Evolutionary conservation across 1,140 invertebrate genomes (phyloP), one percentile per base, ranked within the genome.

Genomic region (Ephestia elutella): DNA sequence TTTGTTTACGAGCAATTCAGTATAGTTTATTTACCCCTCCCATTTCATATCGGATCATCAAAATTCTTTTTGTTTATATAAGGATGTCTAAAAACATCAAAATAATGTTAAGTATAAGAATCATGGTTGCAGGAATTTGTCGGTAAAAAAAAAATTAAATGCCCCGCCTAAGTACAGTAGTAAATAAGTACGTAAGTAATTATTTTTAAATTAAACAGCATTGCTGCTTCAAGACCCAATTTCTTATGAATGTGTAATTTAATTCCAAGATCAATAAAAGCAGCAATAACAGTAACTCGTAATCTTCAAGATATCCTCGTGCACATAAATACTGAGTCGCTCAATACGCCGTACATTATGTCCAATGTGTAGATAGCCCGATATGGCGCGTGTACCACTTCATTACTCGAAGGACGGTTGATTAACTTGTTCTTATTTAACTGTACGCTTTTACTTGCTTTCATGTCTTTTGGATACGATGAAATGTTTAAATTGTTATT

Each of bases 261-360:
- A 44, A 15, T 44, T 17, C 38, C 1, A 44, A 44, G 38, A 44
- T 44, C 38, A 44, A 17, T 44, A 44, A 44, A 10, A 44, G n/a
- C n/a, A 44, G n/a, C 38, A 44, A 44, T 44, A 44, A 44, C 38
- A 44, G 38, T 44, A 44, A 44, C 13, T 44, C 38, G 38, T 44
- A 44, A 44, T 44, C 38, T 44, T 15, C 38, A 15, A 44, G 38
- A 44, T 44, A 44, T 44, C 13, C 38, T 15, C n/a, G n/a, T 15
- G 5, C 38, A 44, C 38, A 44, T 44, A 44, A 44, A 44, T 44
- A n/a, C 38, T 2, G 15, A 10, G 38, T 44, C 38, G 13, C 38
- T 44, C 38, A 44, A 44, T 44, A 44, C 13, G 38, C 13, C 38
- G 38, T 44, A 44, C 38, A 44, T 44, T 44, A 44, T 10, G 38